Base-by-base conservation (phyloP, 2,797 vertebrate species). In the Columba guinea region DNA sequence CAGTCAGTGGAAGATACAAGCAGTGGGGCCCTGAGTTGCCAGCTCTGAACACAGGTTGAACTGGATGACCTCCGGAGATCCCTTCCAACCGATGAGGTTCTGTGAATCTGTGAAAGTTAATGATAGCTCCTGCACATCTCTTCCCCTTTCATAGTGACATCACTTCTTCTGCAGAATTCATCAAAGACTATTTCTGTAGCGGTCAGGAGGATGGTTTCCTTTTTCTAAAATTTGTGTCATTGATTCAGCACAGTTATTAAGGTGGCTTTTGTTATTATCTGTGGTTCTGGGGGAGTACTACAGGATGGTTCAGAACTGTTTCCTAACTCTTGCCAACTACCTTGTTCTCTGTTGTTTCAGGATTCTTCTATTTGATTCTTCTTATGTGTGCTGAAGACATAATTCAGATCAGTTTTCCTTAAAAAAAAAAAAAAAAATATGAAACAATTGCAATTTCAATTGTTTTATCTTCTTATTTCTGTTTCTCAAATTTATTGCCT, bases 401-500 rank as follows among this genome's bases (percentile, higher is more conserved):
- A 8, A 30, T 28, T 74, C 24, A 55, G 35, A n/a, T 41, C 6
- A 9, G 11, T 51, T 68, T 59, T n/a, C 27, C 24, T 60, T 52
- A 34, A 58, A 90, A 87, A 62, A 69, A 28, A 8, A 37, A 58
- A 90, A 87, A 60, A 69, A 28, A 8, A 21, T 7, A 35, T 35
- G 15, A 65, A 86, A 51, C 17, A 30, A 37, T 18, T 27, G 2
- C 7, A 11, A 73, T 59, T 44, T 84, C 11, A 71, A 58, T 46
- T 82, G 9, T 28, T 60, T 28, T 4, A 14, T 46, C 74, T 67
- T 94, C 32, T 56, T 44, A 84, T 46, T 93, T 94, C 92, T 88
- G 23, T 76, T 92, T 87, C 92, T 62, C 71, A 94, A 84, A 87
- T 95, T 49, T 96, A 96, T 78, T 90, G 97, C 34, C 34, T 97